Evolutionary conservation across 2,888 invertebrate genomes (phyloP), one percentile per base, ranked within the genome.

Genomic region (Meta bourneti): DNA sequence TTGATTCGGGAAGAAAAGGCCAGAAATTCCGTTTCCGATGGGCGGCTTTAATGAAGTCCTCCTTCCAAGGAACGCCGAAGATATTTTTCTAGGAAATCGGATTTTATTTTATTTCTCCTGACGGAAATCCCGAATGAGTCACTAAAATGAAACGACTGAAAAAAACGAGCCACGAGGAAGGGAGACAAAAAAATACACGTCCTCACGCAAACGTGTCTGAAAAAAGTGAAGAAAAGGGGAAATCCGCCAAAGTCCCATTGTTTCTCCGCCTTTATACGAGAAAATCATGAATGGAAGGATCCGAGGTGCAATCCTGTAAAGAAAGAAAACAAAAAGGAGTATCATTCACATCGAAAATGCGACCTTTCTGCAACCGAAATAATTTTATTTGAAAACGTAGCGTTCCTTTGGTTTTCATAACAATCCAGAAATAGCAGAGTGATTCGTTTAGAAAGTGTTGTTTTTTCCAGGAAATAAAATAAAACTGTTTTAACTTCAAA

Each of bases 331-430:
- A 87, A 88, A 88, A 88, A 72, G 80, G 51, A 80, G 72, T n/a
- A 71, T 54, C 87, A 88, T 88, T 88, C 87, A 88, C 80, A 88
- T 80, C 74, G 72, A 88, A 80, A 88, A 74, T 72, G 16, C 87
- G 54, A 54, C 49, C 80, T 80, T 81, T 48, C 74, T 80, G n/a
- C 74, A 54, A 80, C 61, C 80, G 74, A 80, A 88, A 80, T 74
- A 70, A 78, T 87, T 88, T 49, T 34, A 51, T 69, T 88, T 88
- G 79, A 71, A n/a, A n/a, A 88, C 72, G 61, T 48, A 75, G 72
- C 72, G 79, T 80, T 87, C 79, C 72, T 48, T 80, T 48, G 49
- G 80, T 72, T 71, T 71, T 70, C 81, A 49, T 71, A 34, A 61
- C 74, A 80, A 80, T 52, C 51, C 54, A 34, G 72, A 69, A 88